Evolutionary conservation across 2,888 invertebrate genomes (phyloP).

Genomic region (Apomyelois bistriatella): DNA sequence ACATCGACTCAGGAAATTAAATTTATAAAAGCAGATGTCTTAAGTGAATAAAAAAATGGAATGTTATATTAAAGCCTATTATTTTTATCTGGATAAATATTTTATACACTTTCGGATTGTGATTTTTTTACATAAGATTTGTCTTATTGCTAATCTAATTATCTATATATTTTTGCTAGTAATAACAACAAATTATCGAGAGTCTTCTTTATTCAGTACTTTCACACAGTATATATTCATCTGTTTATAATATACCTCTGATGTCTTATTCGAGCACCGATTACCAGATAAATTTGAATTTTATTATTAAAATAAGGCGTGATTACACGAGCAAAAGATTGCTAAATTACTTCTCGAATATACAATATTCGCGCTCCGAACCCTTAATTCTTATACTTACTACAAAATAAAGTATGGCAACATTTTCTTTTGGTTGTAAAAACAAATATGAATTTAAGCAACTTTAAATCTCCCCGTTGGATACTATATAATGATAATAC

Average conservation of each 20-base stretch:
- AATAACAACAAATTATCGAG: slow-evolving; percentile 58
- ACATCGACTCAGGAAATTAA: slow-evolving; percentile 18
- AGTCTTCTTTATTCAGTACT: slow-evolving; percentile 46
- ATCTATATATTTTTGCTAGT: slow-evolving; percentile 55
- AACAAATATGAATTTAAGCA: slow-evolving; percentile 29
- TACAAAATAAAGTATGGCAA: slow-evolving; percentile 62
- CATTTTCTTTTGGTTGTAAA: slow-evolving; percentile 61
- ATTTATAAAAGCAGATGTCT: slow-evolving; percentile 23
- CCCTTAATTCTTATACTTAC: slow-evolving; percentile 32
- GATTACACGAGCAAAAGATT: slow-evolving; percentile 14
- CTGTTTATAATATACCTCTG: slow-evolving; percentile 48
- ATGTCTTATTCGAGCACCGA: slow-evolving; percentile 69
- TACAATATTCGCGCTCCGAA: slow-evolving; percentile 6
- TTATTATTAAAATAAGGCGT: slow-evolving; percentile 42
- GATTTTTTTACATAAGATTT: slow-evolving; percentile 32
- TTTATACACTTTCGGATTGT: slow-evolving; percentile 31
- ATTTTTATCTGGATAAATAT: slow-evolving; percentile 35
- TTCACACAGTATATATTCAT: slow-evolving; percentile 41
- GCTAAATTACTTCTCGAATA: not conserved
- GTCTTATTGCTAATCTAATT: slow-evolving; percentile 37
- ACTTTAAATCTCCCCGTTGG: slow-evolving; percentile 11
- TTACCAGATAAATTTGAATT: slow-evolving; percentile 43
- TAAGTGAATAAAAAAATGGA: slow-evolving; percentile 34
- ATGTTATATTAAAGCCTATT: slow-evolving; percentile 53
- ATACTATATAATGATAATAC: not conserved